A percentile compares a stretch with the other conserved stretches of the same genome.
phyloP scores from a whole-genome alignment of 2,888 invertebrate species.

The Bugulina stolonifera region DNA sequence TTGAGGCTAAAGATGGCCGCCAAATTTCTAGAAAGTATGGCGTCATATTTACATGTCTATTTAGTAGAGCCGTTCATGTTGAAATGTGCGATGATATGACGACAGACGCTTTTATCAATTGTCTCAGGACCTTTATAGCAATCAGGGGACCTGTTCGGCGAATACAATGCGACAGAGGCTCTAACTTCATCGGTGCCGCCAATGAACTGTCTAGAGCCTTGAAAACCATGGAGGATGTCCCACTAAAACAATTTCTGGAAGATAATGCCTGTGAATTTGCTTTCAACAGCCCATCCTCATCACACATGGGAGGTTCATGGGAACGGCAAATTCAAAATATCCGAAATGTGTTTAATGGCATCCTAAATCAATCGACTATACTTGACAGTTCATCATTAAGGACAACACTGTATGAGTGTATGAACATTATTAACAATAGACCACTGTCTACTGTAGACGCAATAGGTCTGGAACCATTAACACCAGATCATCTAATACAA shows the following conservation, averaged over 20 bases:
- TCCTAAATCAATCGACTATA: background rate
- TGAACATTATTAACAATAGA: background rate
- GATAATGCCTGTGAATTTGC: slow-evolving; percentile 29
- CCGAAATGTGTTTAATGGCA: slow-evolving; percentile 30
- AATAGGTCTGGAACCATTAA: no score
- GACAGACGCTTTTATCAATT: slow-evolving; percentile 28
- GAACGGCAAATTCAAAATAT: slow-evolving; percentile 35
- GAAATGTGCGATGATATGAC: slow-evolving; percentile 32
- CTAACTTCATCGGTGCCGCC: slow-evolving; percentile 32
- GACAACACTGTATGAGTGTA: slow-evolving; percentile 1
- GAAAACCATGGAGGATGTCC: background rate
- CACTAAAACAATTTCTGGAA: background rate
- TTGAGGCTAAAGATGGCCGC: background rate
- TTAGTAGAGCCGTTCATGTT: slow-evolving; percentile 40
- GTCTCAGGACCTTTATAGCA: slow-evolving; percentile 31
- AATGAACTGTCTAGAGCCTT: slow-evolving; percentile 28
- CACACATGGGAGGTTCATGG: slow-evolving; percentile 34
- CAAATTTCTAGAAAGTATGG: slow-evolving; percentile 36
- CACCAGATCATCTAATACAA: background rate
- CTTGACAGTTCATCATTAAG: background rate
- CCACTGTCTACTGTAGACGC: no score
- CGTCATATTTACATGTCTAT: slow-evolving; percentile 41
- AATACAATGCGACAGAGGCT: slow-evolving; percentile 31
- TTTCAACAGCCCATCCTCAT: slow-evolving; percentile 33
- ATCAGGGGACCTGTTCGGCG: slow-evolving; percentile 30